Evolutionary conservation across 2,113 vertebrate genomes (phyloP).

Genomic region (Gnathonemus longibarbis): DNA sequence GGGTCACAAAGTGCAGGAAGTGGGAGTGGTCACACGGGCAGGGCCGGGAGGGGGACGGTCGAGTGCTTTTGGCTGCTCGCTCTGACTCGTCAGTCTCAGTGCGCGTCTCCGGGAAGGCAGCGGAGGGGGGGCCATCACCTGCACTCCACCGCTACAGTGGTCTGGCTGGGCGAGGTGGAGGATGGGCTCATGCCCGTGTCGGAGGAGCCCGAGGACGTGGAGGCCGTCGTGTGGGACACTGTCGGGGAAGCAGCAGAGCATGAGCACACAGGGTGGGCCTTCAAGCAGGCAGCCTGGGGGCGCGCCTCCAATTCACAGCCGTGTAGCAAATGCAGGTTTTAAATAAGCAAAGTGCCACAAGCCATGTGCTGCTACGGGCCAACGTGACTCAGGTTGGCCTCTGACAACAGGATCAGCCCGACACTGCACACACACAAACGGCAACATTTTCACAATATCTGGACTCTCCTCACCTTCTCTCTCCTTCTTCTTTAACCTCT

Average conservation of each 20-base stretch:
- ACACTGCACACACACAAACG: background rate
- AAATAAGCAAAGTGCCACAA: background rate
- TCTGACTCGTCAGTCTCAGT: conserved; percentile 51
- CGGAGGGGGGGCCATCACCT: conserved; percentile 75
- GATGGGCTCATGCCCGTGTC: conserved; percentile 95
- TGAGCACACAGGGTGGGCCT: background rate
- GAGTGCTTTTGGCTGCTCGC: conserved; percentile 76
- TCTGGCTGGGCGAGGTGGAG: conserved; percentile 87
- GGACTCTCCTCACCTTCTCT: conserved; percentile 75
- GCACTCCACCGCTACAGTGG: conserved; percentile 90
- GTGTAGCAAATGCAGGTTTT: background rate
- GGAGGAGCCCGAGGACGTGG: conserved; percentile 91
- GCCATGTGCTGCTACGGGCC: background rate
- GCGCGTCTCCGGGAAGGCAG: conserved; percentile 63
- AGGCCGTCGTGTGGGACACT: conserved; percentile 87
- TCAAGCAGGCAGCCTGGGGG: background rate
- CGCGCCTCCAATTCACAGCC: background rate
- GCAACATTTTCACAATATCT: background rate
- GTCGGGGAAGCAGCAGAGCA: background rate
- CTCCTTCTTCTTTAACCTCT: conserved; percentile 96
- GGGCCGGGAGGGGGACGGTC: conserved; percentile 61
- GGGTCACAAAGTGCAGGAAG: conserved; percentile 46
- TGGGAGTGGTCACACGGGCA: conserved; percentile 49
- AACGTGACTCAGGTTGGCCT: background rate
- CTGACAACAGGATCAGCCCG: background rate